These are phyloP conservation scores for Unio delphinus DNA, from an alignment of 2,888 invertebrate species.

Conservation along the genomic window DNA sequence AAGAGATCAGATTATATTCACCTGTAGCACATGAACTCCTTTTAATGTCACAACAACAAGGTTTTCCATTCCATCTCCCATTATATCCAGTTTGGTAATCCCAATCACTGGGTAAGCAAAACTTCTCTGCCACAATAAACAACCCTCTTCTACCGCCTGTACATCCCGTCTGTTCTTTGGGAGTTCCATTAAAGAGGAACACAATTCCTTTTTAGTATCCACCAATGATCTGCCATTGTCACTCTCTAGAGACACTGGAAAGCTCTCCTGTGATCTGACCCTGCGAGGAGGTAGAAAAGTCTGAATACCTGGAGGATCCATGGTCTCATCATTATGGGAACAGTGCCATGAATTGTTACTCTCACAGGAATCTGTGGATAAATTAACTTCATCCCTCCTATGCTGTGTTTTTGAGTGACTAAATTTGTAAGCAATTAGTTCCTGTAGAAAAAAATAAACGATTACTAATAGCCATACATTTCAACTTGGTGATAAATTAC, in stretches of 20 bases:
- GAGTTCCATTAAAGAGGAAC: no score
- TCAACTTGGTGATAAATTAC: no score
- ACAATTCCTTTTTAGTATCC: not conserved
- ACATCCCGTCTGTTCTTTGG: no score
- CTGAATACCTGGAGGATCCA: no score
- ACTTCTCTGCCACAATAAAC: constrained; percentile 73
- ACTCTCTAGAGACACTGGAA: constrained; percentile 19
- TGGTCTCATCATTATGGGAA: no score
- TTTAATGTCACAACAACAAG: constrained; percentile 78
- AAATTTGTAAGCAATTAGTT: constrained; percentile 64
- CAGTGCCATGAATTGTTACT: constrained; percentile 4
- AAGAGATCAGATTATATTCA: constrained; percentile 15
- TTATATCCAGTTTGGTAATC: constrained; percentile 78
- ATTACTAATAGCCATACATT: not conserved
- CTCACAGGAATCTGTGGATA: constrained; percentile 8
- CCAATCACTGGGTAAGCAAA: constrained; percentile 79
- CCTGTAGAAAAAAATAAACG: constrained; percentile 42
- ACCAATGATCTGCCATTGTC: not conserved
- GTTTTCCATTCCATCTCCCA: constrained; percentile 80
- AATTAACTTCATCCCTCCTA: constrained; percentile 25
- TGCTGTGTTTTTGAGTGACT: constrained; percentile 23
- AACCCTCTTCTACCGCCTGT: not conserved
- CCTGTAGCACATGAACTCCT: constrained; percentile 80
- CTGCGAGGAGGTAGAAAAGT: constrained; percentile 19
- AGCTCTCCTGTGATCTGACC: constrained; percentile 53